These are phyloP conservation scores for Amorpha juglandis DNA, from an alignment of 2,888 invertebrate species.

Conservation along the genomic window DNA sequence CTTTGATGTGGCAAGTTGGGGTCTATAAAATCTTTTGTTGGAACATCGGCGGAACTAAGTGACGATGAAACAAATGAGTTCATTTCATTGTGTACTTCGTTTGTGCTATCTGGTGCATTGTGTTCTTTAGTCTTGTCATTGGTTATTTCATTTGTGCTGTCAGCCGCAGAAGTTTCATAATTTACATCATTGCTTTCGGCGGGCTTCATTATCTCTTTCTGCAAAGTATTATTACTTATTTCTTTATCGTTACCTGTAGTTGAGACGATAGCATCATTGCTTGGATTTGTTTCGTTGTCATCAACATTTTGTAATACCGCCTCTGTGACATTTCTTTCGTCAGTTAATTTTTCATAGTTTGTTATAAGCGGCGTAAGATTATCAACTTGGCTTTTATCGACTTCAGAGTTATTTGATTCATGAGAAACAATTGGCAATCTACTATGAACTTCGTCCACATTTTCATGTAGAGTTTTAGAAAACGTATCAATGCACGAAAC, in stretches of 20 bases:
- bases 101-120: conserved; percentile 61
- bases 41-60: conserved; percentile 43
- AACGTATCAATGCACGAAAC: not conserved
- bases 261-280: conserved; percentile 57
- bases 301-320: not conserved
- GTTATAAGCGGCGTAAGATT: not conserved
- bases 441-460: not conserved
- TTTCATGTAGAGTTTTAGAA: not conserved
- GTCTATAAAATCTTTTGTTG: conserved; percentile 41
- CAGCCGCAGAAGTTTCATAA: conserved; percentile 56
- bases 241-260: conserved; percentile 51
- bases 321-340: not conserved
- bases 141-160: conserved; percentile 65
- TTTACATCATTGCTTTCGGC: conserved; percentile 32
- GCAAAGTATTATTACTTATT: not conserved
- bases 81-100: conserved; percentile 47
- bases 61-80: conserved; percentile 60
- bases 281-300: conserved; percentile 25
- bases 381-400: not conserved
- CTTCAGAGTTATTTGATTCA: not conserved
- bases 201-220: conserved; percentile 27
- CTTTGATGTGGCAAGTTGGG: conserved; percentile 43
- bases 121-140: conserved; percentile 44
- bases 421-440: not conserved
- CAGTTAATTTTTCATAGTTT: not conserved